Conservation (phyloP, 92 coral and sea anemone species). For the Siderastrea radians region DNA sequence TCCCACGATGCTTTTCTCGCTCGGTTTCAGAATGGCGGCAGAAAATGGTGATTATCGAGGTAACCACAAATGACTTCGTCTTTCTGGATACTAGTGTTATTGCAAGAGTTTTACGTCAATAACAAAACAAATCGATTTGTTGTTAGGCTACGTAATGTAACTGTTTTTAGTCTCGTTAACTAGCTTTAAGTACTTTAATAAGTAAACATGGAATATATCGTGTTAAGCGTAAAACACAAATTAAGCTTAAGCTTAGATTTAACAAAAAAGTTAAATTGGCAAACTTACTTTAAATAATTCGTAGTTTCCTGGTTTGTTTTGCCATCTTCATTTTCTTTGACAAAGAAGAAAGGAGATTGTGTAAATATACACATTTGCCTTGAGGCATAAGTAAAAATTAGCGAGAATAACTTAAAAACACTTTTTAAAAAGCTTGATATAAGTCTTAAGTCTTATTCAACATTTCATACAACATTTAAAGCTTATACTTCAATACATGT, state of each 20-base stretch:
- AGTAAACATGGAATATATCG: neutral
- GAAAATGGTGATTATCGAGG: neutral
- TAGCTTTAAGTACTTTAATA: neutral
- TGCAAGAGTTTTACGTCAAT: neutral
- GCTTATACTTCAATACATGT: no score
- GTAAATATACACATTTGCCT: neutral
- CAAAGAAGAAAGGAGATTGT: slow-evolving; percentile 8
- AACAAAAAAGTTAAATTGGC: neutral
- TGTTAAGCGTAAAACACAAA: neutral
- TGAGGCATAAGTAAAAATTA: neutral
- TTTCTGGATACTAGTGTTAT: neutral
- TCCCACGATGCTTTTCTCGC: slow-evolving; percentile 14
- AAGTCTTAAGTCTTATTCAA: no score
- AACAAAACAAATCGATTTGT: no score
- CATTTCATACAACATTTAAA: no score
- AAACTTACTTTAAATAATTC: slow-evolving; percentile 50
- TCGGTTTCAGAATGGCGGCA: slow-evolving; percentile 10
- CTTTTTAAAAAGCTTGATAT: no score
- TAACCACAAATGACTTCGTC: neutral
- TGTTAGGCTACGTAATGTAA: no score
- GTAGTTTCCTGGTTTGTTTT: slow-evolving; percentile 15
- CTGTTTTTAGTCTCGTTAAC: neutral
- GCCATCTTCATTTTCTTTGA: slow-evolving; percentile 47
- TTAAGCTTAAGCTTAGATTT: neutral
- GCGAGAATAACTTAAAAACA: no score